Conservation (phyloP, 2,888 invertebrate genomes). For the Hypercompe scribonia region DNA sequence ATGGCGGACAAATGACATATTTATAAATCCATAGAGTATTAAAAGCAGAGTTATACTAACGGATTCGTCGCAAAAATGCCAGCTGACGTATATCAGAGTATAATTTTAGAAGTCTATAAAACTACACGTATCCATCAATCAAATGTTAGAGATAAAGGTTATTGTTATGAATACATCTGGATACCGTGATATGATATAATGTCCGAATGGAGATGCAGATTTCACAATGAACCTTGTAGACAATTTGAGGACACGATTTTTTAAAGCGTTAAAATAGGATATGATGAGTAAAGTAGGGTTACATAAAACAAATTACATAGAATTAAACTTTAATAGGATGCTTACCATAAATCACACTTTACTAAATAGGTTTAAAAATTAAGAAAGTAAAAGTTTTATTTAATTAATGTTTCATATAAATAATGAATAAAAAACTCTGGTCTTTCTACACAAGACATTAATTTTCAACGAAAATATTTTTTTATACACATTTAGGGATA, state of each 20-base stretch:
- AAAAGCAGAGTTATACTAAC: neutral
- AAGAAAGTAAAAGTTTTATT: too few relatives aligned
- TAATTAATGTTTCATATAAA: neutral
- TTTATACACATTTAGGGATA: neutral
- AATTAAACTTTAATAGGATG: neutral
- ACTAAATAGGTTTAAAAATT: neutral
- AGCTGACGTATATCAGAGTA: neutral
- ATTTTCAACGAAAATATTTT: neutral
- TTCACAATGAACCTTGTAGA: neutral
- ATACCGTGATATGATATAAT: neutral
- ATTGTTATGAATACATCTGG: constrained; percentile 29
- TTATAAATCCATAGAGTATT: neutral
- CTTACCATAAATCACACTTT: neutral
- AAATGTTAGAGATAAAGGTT: constrained; percentile 21
- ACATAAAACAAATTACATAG: neutral
- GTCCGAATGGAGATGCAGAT: neutral
- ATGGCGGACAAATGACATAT: constrained; percentile 4
- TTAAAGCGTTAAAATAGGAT: neutral
- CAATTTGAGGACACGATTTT: neutral
- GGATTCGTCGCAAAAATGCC: neutral
- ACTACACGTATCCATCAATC: constrained; percentile 23
- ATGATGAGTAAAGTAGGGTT: neutral
- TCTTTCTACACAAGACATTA: neutral
- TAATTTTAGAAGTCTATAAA: constrained; percentile 23
- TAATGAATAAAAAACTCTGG: neutral